A percentile compares a stretch with the other conserved stretches of the same genome.
Conservation (phyloP, 1,140 invertebrate genomes). For the Oryctes rhinoceros region DNA sequence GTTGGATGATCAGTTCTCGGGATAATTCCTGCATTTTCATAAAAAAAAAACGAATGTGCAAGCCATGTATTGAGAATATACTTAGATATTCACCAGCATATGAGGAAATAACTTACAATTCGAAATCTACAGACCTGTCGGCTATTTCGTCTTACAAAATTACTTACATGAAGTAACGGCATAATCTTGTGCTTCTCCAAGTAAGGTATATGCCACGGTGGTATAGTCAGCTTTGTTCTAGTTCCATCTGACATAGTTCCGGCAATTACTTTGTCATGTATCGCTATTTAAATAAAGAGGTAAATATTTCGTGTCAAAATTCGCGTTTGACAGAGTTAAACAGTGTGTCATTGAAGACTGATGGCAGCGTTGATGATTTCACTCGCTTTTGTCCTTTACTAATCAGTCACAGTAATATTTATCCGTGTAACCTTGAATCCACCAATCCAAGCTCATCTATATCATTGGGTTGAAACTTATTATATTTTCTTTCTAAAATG, state of each 20-base stretch:
- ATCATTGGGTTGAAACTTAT: no score
- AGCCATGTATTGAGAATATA: slow-evolving; percentile 29
- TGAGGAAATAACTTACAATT: no score
- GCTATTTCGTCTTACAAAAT: neutral
- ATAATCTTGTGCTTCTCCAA: slow-evolving; percentile 65
- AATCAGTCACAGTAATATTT: no score
- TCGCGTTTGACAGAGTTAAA: neutral
- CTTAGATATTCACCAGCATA: no score
- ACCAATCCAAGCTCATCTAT: no score
- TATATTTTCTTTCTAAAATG: no score
- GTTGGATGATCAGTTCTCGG: slow-evolving; percentile 62
- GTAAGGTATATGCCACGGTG: slow-evolving; percentile 62
- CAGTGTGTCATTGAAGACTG: neutral
- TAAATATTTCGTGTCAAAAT: neutral
- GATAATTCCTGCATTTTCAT: slow-evolving; percentile 59
- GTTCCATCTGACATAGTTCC: slow-evolving; percentile 49
- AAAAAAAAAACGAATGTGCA: slow-evolving; percentile 10
- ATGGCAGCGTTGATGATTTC: neutral
- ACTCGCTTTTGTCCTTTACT: no score
- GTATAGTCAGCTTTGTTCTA: slow-evolving; percentile 57
- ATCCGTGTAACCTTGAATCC: no score
- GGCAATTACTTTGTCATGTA: neutral
- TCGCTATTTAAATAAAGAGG: neutral
- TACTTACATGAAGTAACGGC: slow-evolving; percentile 63
- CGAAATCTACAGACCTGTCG: no score